Percentiles rank a stretch among this genome's conserved stretches.
Conservation (phyloP, 2,888 invertebrate genomes). For the Stomorhina lunata region DNA sequence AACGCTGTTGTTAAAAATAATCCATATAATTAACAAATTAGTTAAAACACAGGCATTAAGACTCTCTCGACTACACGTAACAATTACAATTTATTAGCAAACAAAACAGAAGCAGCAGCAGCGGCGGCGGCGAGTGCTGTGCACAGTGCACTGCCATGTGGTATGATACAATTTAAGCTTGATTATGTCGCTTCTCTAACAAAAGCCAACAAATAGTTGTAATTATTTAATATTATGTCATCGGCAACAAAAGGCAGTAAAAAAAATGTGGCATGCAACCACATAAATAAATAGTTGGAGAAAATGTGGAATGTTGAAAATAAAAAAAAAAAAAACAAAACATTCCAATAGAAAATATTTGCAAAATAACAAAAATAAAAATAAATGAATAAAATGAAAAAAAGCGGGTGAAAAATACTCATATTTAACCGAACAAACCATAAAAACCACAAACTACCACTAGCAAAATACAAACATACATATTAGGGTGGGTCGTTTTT, state of each 20-base stretch:
- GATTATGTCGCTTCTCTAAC: constrained; percentile 40
- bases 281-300: too few species aligned
- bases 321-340: constrained; percentile 3
- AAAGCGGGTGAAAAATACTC: constrained; percentile 53
- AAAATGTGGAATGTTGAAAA: neutral
- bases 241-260: constrained; percentile 40
- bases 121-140: neutral
- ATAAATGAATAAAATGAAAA: constrained; percentile 10
- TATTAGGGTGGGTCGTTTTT: too few species aligned
- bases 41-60: constrained; percentile 27
- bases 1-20: neutral
- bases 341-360: neutral
- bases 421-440: constrained; percentile 55
- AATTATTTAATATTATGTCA: constrained; percentile 48
- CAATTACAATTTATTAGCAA: constrained; percentile 35
- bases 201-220: constrained; percentile 17
- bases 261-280: constrained; percentile 1
- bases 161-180: constrained; percentile 25
- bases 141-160: too few species aligned
- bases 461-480: too few species aligned
- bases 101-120: neutral
- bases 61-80: constrained; percentile 11
- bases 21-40: constrained; percentile 50
- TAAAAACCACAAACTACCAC: constrained; percentile 48
- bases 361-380: neutral